phyloP scores from a whole-genome alignment of 2,888 invertebrate genomes.

The Mylabris sibirica region DNA sequence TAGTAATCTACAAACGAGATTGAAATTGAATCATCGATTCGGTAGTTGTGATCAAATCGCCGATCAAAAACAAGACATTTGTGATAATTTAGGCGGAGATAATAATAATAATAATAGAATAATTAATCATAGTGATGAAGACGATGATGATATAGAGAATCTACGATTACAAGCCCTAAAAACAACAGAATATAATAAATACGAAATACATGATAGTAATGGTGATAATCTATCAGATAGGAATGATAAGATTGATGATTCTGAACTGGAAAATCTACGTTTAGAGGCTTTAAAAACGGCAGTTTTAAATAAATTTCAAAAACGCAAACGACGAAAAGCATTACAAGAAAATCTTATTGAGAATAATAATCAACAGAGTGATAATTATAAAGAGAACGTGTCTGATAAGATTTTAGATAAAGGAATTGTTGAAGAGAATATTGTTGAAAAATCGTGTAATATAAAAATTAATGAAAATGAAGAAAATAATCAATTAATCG shows the following conservation, averaged over 20 bases:
- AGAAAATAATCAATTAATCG: slow-evolving; percentile 26
- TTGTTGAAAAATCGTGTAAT: slow-evolving; percentile 31
- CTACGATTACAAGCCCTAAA: slow-evolving; percentile 71
- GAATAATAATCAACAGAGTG: slow-evolving; percentile 45
- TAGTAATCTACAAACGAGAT: slow-evolving; percentile 53
- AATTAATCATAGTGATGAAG: no score
- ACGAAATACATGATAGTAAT: slow-evolving; percentile 57
- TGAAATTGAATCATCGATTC: slow-evolving; percentile 39
- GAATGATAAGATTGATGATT: slow-evolving; percentile 56
- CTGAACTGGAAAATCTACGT: slow-evolving; percentile 69
- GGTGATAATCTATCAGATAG: slow-evolving; percentile 10
- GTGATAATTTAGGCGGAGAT: slow-evolving; percentile 26
- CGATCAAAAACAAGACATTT: not conserved
- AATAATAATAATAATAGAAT: no score
- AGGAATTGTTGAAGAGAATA: slow-evolving; percentile 56
- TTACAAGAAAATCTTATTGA: slow-evolving; percentile 3
- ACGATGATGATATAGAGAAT: slow-evolving; percentile 69
- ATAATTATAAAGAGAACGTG: slow-evolving; percentile 38
- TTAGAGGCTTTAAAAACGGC: slow-evolving; percentile 75
- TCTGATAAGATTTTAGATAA: slow-evolving; percentile 44
- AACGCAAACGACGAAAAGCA: slow-evolving; percentile 42
- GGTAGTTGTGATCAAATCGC: not conserved
- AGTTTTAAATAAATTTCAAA: slow-evolving; percentile 70
- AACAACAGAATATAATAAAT: slow-evolving; percentile 72
- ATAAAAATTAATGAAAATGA: slow-evolving; percentile 15